These are phyloP conservation scores for Drosophila sordidapex DNA, from an alignment of 2,888 invertebrate genomes.

Conservation along the genomic window DNA sequence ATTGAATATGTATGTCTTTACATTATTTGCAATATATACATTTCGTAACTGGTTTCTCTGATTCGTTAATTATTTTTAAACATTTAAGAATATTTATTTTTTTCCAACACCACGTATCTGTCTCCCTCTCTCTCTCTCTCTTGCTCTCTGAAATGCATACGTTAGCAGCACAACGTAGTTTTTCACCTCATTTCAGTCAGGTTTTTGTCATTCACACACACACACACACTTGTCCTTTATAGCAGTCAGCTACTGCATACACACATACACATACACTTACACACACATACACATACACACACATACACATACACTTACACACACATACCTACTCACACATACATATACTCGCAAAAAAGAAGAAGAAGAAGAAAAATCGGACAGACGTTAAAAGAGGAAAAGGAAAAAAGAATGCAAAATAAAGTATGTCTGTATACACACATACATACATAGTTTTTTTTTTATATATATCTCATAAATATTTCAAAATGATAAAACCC, in stretches of 20 bases:
- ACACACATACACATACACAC: not conserved
- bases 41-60: slow-evolving; percentile 14
- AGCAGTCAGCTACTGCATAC: slow-evolving; percentile 20
- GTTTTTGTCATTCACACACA: slow-evolving; percentile 16
- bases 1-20: slow-evolving; percentile 6
- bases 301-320: not conserved
- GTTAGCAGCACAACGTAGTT: slow-evolving; percentile 2
- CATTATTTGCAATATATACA: not conserved
- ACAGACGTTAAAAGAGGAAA: slow-evolving; percentile 30
- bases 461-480: slow-evolving; percentile 17
- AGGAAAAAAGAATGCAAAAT: slow-evolving; percentile 12
- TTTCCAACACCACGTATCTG: not conserved
- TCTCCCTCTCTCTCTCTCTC: not conserved
- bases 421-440: slow-evolving; percentile 24
- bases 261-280: not conserved
- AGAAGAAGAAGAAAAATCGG: slow-evolving; percentile 5
- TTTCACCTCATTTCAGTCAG: slow-evolving; percentile 4
- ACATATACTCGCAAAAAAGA: not conserved
- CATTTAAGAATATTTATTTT: not conserved
- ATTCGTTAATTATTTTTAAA: not conserved
- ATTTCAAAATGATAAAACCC: slow-evolving; percentile 11
- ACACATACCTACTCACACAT: not conserved
- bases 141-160: not conserved
- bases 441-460: slow-evolving; percentile 6
- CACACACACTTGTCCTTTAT: not conserved